Conservation (phyloP, 2,888 invertebrate genomes). For the Nesidiocoris tenuis region DNA sequence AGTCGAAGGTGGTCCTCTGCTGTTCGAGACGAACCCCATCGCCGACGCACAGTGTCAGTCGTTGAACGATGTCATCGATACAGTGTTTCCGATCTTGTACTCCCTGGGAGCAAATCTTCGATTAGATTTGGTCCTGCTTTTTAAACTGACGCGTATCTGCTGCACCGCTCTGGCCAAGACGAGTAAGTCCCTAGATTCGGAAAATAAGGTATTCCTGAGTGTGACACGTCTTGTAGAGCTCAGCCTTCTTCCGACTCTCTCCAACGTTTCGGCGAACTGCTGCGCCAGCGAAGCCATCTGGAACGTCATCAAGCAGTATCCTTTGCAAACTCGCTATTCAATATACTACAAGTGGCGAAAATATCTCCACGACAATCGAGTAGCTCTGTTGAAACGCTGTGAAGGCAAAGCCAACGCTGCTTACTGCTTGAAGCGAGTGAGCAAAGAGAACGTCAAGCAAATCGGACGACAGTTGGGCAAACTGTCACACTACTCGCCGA, state of each 20-base stretch:
- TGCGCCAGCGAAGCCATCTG: constrained; percentile 96
- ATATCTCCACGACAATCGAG: constrained; percentile 78
- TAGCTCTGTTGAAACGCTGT: constrained; percentile 62
- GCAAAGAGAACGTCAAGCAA: constrained; percentile 97
- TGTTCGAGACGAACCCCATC: constrained; percentile 29
- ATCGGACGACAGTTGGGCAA: constrained; percentile 95
- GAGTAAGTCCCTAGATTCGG: constrained; percentile 32
- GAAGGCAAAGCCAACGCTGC: constrained; percentile 76
- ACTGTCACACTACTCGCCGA: constrained; percentile 92
- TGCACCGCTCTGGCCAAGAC: constrained; percentile 57
- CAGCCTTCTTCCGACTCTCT: constrained; percentile 78
- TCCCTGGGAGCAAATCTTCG: constrained; percentile 85
- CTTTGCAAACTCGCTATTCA: constrained; percentile 81
- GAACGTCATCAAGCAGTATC: constrained; percentile 80
- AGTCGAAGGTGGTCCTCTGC: constrained; percentile 53
- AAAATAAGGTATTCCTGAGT: constrained; percentile 34
- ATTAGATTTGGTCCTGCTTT: constrained; percentile 83
- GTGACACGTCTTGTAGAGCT: constrained; percentile 52
- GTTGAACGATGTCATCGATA: constrained; percentile 70
- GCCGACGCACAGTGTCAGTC: constrained; percentile 55
- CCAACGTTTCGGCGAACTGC: constrained; percentile 90
- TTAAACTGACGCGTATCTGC: constrained; percentile 69
- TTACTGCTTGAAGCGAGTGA: constrained; percentile 94
- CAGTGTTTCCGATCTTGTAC: constrained; percentile 81
- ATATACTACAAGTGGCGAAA: constrained; percentile 97